Evolutionary conservation across 1,140 invertebrate genomes (phyloP).

Genomic region (Heliconius hermathena): DNA sequence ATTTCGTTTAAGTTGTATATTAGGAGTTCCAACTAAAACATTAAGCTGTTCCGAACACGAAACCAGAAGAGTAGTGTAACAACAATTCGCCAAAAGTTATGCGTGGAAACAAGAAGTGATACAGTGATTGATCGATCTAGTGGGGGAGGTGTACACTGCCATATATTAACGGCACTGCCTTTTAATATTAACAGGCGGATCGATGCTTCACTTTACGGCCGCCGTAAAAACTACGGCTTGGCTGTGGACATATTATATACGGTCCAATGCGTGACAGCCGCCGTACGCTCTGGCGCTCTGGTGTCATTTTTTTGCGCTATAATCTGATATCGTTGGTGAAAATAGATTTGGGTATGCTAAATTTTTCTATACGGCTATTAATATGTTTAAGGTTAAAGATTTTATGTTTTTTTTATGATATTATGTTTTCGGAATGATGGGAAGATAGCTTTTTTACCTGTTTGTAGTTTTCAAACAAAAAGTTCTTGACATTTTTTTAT

Average conservation of each 20-base stretch:
- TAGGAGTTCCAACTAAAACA: slow-evolving; percentile 5
- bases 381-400: background rate
- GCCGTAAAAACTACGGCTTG: slow-evolving; percentile 65
- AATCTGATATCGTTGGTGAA: slow-evolving; percentile 16
- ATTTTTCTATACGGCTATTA: background rate
- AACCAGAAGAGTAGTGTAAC: slow-evolving; percentile 16
- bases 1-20: background rate
- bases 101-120: slow-evolving; percentile 37
- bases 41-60: slow-evolving; percentile 18
- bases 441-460: no score
- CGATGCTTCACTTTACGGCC: slow-evolving; percentile 57
- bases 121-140: slow-evolving; percentile 41
- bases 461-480: no score
- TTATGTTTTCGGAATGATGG: background rate
- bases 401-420: background rate
- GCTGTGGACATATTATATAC: slow-evolving; percentile 53
- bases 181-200: slow-evolving; percentile 58
- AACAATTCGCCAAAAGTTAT: slow-evolving; percentile 25
- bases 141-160: slow-evolving; percentile 28
- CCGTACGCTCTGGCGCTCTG: slow-evolving; percentile 48
- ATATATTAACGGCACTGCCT: slow-evolving; percentile 43
- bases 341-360: slow-evolving; percentile 8
- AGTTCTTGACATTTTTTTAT: no score
- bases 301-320: slow-evolving; percentile 40
- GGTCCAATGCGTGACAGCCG: slow-evolving; percentile 54